Percentiles rank a stretch among this genome's conserved stretches.
phyloP scores from a whole-genome alignment of 1,140 invertebrate species.

The Lepidotrigona ventralis region DNA sequence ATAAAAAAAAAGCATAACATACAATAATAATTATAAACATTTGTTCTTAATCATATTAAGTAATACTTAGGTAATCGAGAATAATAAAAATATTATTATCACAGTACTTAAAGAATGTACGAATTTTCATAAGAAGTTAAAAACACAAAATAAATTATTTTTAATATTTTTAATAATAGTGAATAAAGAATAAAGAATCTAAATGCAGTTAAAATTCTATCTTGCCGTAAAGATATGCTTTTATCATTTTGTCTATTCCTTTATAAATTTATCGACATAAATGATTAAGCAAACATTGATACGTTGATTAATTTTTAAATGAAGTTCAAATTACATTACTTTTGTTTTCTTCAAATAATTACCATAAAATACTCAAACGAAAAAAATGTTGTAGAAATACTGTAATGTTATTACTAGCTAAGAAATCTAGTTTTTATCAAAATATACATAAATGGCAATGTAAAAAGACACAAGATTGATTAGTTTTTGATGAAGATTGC shows the following conservation, averaged over 20 bases:
- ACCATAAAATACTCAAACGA: conserved; percentile 2
- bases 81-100: conserved; percentile 59
- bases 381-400: conserved; percentile 18
- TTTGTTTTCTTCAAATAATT: neutral
- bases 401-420: conserved; percentile 9
- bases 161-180: conserved; percentile 11
- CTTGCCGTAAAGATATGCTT: neutral
- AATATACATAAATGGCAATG: conserved; percentile 35
- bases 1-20: conserved; percentile 57
- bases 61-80: conserved; percentile 17
- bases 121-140: conserved; percentile 21
- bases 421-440: conserved; percentile 34
- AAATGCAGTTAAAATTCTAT: conserved; percentile 18
- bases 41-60: conserved; percentile 15
- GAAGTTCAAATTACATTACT: neutral
- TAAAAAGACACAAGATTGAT: conserved; percentile 22
- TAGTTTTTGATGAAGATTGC: conserved; percentile 19
- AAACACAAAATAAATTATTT: conserved; percentile 5
- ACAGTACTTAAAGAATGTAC: conserved; percentile 63
- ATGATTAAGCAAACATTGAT: neutral
- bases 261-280: neutral
- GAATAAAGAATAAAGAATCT: conserved; percentile 17
- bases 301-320: neutral
- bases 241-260: neutral
- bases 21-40: conserved; percentile 50